Evolutionary conservation across 2,113 vertebrate species (phyloP).

Genomic region (Solea senegalensis): DNA sequence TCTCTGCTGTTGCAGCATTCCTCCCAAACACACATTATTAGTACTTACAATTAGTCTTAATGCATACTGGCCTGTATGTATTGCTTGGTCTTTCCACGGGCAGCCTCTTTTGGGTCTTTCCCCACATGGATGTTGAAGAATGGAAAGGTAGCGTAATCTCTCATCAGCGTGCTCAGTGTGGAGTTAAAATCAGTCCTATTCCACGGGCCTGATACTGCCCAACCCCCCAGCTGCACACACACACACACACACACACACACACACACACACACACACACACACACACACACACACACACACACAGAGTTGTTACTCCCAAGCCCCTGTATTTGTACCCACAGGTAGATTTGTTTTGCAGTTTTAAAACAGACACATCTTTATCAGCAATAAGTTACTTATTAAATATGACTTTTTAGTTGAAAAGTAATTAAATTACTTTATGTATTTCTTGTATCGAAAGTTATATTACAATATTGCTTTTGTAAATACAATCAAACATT

Average conservation of each 20-base stretch:
- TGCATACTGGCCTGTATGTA: constrained; percentile 79
- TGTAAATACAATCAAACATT: too few relatives aligned
- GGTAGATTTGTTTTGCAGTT: too few relatives aligned
- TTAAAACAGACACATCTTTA: too few relatives aligned
- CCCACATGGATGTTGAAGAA: constrained; percentile 88
- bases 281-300: not conserved
- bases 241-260: not conserved
- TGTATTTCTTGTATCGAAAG: too few relatives aligned
- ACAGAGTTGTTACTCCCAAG: not conserved
- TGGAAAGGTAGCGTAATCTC: constrained; percentile 88
- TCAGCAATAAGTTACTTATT: too few relatives aligned
- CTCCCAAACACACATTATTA: not conserved
- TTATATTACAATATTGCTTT: too few relatives aligned
- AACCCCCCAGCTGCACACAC: constrained; percentile 86
- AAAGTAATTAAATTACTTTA: too few relatives aligned
- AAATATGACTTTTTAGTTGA: too few relatives aligned
- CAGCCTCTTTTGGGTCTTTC: constrained; percentile 73
- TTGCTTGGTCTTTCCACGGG: constrained; percentile 73
- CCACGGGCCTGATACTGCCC: constrained; percentile 80
- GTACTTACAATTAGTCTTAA: not conserved
- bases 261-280: not conserved
- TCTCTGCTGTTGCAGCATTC: not conserved
- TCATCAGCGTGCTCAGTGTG: constrained; percentile 88
- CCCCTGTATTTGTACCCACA: too few relatives aligned
- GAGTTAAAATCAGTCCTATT: constrained; percentile 86